These are phyloP conservation scores for Nicator chloris DNA, from an alignment of 2,113 vertebrate species.

Conservation along the genomic window DNA sequence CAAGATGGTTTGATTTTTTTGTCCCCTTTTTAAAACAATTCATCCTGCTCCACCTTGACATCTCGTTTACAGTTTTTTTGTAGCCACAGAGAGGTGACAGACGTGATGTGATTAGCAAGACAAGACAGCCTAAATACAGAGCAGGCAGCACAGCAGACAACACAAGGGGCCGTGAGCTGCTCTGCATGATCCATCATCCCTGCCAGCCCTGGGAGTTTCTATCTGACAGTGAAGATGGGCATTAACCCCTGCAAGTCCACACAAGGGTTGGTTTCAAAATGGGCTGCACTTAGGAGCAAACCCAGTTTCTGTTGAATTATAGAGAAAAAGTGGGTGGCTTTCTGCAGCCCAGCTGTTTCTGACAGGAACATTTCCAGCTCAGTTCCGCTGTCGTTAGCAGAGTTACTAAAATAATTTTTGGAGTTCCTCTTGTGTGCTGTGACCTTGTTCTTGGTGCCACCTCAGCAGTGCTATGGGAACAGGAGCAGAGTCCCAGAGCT, in stretches of 20 bases:
- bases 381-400: background rate
- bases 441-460: background rate
- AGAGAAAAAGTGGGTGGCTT: background rate
- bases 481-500: background rate
- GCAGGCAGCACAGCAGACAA: background rate
- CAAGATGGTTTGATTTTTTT: background rate
- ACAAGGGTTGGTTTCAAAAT: background rate
- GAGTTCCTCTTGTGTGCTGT: background rate
- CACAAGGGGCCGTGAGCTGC: background rate
- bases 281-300: background rate
- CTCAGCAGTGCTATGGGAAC: background rate
- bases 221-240: background rate
- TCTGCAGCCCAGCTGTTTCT: background rate
- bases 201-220: background rate
- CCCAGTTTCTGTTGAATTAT: background rate
- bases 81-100: background rate
- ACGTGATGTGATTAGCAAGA: slow-evolving; percentile 23
- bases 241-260: background rate
- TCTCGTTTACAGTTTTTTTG: slow-evolving; percentile 8
- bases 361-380: background rate
- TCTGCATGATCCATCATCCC: background rate
- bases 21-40: background rate
- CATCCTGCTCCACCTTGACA: background rate
- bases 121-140: background rate
- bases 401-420: background rate